Evolutionary conservation across 2,113 vertebrate genomes (phyloP), one percentile per base, ranked within the genome.

Genomic region (Poecilia latipinna): DNA sequence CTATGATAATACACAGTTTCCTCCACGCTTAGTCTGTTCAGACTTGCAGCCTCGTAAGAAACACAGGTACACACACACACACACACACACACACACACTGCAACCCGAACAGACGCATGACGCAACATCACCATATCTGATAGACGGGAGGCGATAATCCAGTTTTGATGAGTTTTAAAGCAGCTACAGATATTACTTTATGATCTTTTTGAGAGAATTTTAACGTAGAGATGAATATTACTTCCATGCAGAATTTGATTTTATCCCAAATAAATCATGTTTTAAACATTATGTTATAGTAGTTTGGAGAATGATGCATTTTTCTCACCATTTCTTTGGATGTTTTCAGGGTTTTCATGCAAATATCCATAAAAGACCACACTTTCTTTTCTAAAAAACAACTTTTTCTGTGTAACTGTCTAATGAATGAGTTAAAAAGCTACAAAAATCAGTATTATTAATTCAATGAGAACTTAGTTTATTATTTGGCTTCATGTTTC

Each of bases 1-100:
- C 90, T 91, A 86, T 86, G 76, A 78, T 92, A 88, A 91, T 89
- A 82, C 90, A 84, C 90, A 86, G 88, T 82, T 91, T 87, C 86
- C 85, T 79, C 78, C 84, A 42, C 57, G 68, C 32, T 76, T 82
- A 77, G 74, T 88, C 83, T 81, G 92, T 90, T 85, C 69, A 68
- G 90, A 60, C 92, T 82, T 68, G 90, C 75, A 62, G 80, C 61
- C 72, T 62, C 28, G 4, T 60, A 44, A 82, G 11, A 84, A 64
- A 44, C 73, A 81, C 61, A 57, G 65, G 68, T 62, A 35, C 64
- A 48, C 17, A 48, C 44, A 19, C 15, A 32, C 33, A 8, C 33
- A 35, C 35, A 35, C 8, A 2, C 35, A 35, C 35, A 35, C 8
- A 10, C 8, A 10, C 35, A 35, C 33, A 35, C 33, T 2, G 10